These are phyloP conservation scores for Polydrusus cervinus DNA, from an alignment of 2,888 invertebrate species.

Conservation along the genomic window DNA sequence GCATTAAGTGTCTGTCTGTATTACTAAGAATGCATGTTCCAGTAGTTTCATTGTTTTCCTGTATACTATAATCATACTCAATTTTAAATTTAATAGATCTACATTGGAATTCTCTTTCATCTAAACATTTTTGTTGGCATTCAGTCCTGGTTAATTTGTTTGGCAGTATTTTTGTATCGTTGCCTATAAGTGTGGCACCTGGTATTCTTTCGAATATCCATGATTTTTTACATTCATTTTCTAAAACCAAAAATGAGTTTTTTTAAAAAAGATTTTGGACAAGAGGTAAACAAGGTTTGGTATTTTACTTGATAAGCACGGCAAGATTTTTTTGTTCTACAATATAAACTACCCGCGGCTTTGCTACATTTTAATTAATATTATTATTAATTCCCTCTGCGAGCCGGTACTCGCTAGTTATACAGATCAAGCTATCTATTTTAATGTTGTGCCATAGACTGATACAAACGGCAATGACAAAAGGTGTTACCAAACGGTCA, in stretches of 20 bases:
- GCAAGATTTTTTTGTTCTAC: too few species aligned
- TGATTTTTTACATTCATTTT: slow-evolving; percentile 71
- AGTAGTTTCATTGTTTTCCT: slow-evolving; percentile 52
- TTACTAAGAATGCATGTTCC: slow-evolving; percentile 83
- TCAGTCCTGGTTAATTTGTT: slow-evolving; percentile 77
- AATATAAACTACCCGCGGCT: too few species aligned
- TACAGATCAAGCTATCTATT: too few species aligned
- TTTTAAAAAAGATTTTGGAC: too few species aligned
- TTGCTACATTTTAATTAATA: too few species aligned
- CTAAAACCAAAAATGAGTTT: slow-evolving; percentile 15
- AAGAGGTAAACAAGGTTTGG: neutral
- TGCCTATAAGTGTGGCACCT: slow-evolving; percentile 82
- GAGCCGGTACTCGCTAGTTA: too few species aligned
- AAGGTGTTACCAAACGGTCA: too few species aligned
- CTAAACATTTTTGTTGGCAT: slow-evolving; percentile 79
- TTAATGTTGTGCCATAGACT: too few species aligned
- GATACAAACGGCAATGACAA: too few species aligned
- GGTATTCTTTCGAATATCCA: slow-evolving; percentile 87
- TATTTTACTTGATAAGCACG: too few species aligned
- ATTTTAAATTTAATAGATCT: slow-evolving; percentile 74
- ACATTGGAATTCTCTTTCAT: slow-evolving; percentile 74
- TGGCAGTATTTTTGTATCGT: slow-evolving; percentile 77
- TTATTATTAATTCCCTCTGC: too few species aligned
- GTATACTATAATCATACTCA: slow-evolving; percentile 26
- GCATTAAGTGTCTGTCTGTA: slow-evolving; percentile 83